Conservation (phyloP, 1,140 invertebrate species). For the Zaprionus ornatus region DNA sequence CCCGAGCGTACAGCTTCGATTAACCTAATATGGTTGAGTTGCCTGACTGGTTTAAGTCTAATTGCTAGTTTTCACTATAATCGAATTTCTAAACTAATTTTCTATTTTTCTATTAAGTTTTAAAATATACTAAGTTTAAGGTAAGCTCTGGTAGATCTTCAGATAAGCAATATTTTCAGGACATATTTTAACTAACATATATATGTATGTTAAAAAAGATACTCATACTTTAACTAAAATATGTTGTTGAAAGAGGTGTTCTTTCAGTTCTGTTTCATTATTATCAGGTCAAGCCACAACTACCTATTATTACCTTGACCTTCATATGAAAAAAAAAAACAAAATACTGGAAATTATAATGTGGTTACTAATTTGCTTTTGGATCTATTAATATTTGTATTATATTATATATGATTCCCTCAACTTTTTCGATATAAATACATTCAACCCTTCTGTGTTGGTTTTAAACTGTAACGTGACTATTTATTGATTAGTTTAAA, state of each 20-base stretch:
- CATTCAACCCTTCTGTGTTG: not conserved
- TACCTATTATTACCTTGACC: not conserved
- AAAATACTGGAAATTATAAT: no score
- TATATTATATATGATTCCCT: not conserved
- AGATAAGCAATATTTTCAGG: no score
- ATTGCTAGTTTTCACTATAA: not conserved
- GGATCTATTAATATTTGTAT: not conserved
- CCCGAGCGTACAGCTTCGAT: not conserved
- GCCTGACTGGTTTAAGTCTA: not conserved
- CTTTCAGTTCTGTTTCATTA: not conserved
- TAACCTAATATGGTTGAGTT: not conserved
- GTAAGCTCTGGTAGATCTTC: no score
- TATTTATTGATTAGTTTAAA: conserved; percentile 6
- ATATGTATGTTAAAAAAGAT: no score
- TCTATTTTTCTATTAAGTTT: not conserved
- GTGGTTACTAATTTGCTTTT: not conserved
- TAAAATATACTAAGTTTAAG: no score
- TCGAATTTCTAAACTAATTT: not conserved
- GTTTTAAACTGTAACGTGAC: not conserved
- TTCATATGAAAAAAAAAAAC: not conserved
- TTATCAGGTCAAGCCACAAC: not conserved
- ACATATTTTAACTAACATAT: no score
- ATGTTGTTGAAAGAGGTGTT: no score
- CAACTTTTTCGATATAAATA: not conserved
- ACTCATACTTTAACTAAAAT: no score